A percentile compares a stretch with the other conserved stretches of the same genome.
Evolutionary conservation across 2,797 vertebrate species (phyloP).

Genomic region (Danio albolineatus): DNA sequence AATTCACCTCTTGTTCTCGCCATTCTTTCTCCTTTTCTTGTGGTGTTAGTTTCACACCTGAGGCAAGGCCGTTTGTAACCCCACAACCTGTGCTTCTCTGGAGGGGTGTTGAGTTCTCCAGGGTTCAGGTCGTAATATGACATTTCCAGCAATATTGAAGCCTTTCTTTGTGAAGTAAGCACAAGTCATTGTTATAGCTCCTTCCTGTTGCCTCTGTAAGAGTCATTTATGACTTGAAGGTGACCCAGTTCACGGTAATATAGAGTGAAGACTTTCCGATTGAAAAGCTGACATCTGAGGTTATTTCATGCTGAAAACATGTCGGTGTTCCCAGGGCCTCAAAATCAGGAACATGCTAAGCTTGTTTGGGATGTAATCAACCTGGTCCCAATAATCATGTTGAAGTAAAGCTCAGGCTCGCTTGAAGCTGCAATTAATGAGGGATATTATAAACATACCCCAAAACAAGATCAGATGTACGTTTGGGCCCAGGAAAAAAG

Average conservation of each 20-base stretch:
- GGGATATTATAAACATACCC: constrained; percentile 82
- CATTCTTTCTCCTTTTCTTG: constrained; percentile 63
- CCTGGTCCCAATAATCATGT: constrained; percentile 72
- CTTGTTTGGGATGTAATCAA: constrained; percentile 64
- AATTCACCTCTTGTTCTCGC: constrained; percentile 10
- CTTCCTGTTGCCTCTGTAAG: constrained; percentile 25
- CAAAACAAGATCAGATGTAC: constrained; percentile 80
- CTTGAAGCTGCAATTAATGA: constrained; percentile 80
- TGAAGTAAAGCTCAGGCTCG: constrained; percentile 67
- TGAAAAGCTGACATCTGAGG: constrained; percentile 28
- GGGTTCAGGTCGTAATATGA: constrained; percentile 75
- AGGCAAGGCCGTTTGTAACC: constrained; percentile 77
- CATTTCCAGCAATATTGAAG: constrained; percentile 70
- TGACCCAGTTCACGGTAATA: constrained; percentile 18
- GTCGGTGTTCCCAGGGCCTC: constrained; percentile 39
- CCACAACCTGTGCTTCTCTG: constrained; percentile 76
- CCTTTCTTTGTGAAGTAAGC: constrained; percentile 18
- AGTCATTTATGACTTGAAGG: constrained; percentile 10
- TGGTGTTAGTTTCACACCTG: constrained; percentile 80
- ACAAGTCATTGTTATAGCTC: constrained; percentile 18
- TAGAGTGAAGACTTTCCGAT: constrained; percentile 26
- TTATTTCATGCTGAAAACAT: constrained; percentile 33
- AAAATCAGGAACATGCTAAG: constrained; percentile 56
- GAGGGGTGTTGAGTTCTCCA: constrained; percentile 76
- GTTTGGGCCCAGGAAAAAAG: constrained; percentile 77